Evolutionary conservation across 2,888 invertebrate genomes (phyloP), one percentile per base, ranked within the genome.

Genomic region (Pecten maximus): DNA sequence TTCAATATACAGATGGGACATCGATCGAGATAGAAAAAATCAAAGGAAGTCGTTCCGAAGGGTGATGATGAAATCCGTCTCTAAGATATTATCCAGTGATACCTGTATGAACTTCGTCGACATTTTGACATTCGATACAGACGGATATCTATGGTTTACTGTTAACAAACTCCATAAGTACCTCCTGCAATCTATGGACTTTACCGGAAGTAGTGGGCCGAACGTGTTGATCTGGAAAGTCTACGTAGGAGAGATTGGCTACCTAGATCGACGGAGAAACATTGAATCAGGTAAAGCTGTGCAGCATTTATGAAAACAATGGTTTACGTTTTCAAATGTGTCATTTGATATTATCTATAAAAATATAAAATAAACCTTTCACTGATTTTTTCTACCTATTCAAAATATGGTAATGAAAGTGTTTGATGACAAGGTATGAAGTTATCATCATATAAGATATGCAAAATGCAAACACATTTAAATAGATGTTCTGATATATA

Each of bases 91-190:
- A 3, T 44, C n/a, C 19, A 91, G 93, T 44, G 88, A 89, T 28
- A 86, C 87, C 23, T 88, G 88, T 8, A 92, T 93, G 91, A 91
- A 91, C 35, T 94, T 93, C 92, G 90, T 91, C n/a, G 93, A 94
- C 87, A 92, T 93, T 8, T 91, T 93, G 23, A 92, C 91, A n/a
- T 91, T 92, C 40, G 91, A 91, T 28, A 91, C 91, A 39, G 90
- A 92, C 2, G 93, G 93, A 3, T 89, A 92, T 88, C 89, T 94
- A 35, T 94, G 93, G 93, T 92, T 93, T 88, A 91, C 93, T 1
- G 91, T 93, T 16, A 93, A 93, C 40, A 89, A 92, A 39, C 90
- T 94, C 40, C 91, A 91, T 16, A 74, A 88, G n/a, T 92, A 90
- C 40, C 60, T 91, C 16, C 54, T 60, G 12, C 88, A 89, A 2